These are phyloP conservation scores for Dallia pectoralis DNA, from an alignment of 2,797 vertebrate species.

Conservation along the genomic window DNA sequence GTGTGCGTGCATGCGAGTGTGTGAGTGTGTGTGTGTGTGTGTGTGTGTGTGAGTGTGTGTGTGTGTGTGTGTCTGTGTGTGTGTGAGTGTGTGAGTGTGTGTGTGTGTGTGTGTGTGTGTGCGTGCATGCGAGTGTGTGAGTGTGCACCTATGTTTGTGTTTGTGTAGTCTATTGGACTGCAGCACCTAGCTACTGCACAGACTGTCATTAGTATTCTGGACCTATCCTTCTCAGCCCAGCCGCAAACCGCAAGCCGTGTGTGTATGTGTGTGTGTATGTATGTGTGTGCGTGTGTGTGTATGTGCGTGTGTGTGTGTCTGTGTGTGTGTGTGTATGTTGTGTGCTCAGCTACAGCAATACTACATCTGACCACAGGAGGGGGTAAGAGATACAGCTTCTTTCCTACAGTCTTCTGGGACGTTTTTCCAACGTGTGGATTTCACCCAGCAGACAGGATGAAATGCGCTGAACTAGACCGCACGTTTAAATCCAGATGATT, in stretches of 20 bases:
- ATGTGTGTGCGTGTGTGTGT: too few relatives aligned
- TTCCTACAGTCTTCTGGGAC: neutral
- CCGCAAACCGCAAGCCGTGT: conserved; percentile 3
- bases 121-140: neutral
- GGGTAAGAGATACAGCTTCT: conserved; percentile 31
- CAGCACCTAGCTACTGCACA: conserved; percentile 26
- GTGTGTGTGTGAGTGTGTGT: too few relatives aligned
- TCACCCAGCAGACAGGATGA: too few relatives aligned
- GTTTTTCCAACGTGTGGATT: too few relatives aligned
- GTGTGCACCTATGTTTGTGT: neutral
- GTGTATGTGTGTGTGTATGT: neutral
- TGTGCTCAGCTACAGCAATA: neutral
- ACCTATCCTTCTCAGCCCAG: conserved; percentile 4
- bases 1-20: too few relatives aligned
- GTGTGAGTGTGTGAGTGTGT: neutral
- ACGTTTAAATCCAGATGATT: too few relatives aligned
- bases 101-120: neutral
- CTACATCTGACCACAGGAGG: conserved; percentile 42
- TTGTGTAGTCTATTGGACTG: conserved; percentile 19
- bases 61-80: too few relatives aligned
- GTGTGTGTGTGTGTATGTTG: neutral
- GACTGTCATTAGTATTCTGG: conserved; percentile 34
- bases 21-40: too few relatives aligned
- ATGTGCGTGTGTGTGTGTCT: neutral
- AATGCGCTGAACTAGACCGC: too few relatives aligned